A percentile compares a stretch with the other conserved stretches of the same genome.
Conservation (phyloP, 2,888 invertebrate genomes). For the Agrotis clavis region DNA sequence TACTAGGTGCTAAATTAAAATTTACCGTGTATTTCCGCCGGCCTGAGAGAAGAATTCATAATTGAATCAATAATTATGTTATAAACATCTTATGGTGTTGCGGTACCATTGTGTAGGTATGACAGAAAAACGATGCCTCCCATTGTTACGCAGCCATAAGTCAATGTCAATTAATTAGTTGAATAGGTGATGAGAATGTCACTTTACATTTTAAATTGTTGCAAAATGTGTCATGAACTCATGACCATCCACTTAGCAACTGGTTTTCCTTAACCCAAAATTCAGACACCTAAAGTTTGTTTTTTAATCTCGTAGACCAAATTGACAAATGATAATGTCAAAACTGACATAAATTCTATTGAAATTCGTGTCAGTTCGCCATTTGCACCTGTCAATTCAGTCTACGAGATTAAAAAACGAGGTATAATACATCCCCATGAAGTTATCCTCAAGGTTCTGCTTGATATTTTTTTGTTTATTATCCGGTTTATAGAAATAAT, state of each 20-base stretch:
- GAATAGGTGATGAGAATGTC: neutral
- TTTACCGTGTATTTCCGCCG: neutral
- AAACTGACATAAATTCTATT: too few species aligned
- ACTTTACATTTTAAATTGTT: neutral
- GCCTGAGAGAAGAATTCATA: constrained; percentile 13
- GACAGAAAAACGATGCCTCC: constrained; percentile 12
- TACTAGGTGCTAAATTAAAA: neutral
- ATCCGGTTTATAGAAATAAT: neutral
- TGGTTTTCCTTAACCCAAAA: neutral
- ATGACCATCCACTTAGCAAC: neutral
- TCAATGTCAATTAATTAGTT: constrained; percentile 35
- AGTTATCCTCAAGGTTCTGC: too few species aligned
- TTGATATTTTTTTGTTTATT: neutral
- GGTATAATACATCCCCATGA: neutral
- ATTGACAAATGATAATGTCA: too few species aligned
- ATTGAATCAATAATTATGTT: constrained; percentile 22
- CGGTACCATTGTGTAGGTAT: constrained; percentile 17
- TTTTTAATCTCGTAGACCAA: too few species aligned
- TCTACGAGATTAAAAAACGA: too few species aligned
- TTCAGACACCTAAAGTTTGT: neutral
- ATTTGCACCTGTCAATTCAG: too few species aligned
- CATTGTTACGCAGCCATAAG: constrained; percentile 15
- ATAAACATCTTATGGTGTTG: constrained; percentile 8
- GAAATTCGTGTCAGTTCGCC: too few species aligned
- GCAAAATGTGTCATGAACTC: neutral